Conservation (phyloP, 2,888 invertebrate genomes). For the Chorisops tibialis region DNA sequence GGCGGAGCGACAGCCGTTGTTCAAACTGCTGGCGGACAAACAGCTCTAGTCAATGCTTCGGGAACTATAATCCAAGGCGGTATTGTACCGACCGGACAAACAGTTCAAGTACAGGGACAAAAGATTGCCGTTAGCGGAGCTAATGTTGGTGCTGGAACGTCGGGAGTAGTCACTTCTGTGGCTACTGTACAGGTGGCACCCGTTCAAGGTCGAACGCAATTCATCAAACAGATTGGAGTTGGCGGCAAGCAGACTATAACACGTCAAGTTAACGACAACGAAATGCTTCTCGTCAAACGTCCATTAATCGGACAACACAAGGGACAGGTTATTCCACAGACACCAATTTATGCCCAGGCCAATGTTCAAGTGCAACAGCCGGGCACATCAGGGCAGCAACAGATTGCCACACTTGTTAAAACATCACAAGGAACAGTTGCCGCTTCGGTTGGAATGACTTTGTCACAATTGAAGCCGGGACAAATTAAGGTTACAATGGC, state of each 20-base stretch:
- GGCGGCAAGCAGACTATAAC: constrained; percentile 53
- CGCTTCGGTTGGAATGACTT: constrained; percentile 48
- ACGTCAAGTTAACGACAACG: constrained; percentile 57
- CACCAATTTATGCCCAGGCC: constrained; percentile 60
- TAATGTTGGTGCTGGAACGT: constrained; percentile 39
- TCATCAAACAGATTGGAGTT: constrained; percentile 48
- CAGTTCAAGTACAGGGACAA: constrained; percentile 50
- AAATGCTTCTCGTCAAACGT: constrained; percentile 60
- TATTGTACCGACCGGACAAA: constrained; percentile 44
- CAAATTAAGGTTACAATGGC: constrained; percentile 57
- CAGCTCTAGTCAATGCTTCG: constrained; percentile 44
- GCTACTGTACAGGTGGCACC: constrained; percentile 55
- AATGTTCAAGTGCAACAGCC: constrained; percentile 50
- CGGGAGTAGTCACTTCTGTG: constrained; percentile 48
- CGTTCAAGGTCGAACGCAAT: constrained; percentile 48
- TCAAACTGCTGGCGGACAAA: constrained; percentile 46
- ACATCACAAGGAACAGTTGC: constrained; percentile 52
- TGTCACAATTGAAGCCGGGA: constrained; percentile 50
- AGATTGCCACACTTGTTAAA: constrained; percentile 49
- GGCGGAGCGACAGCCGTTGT: constrained; percentile 41
- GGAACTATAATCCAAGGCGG: constrained; percentile 51
- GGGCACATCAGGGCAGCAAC: constrained; percentile 43
- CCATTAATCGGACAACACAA: constrained; percentile 52
- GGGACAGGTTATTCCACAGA: constrained; percentile 53
- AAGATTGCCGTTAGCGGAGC: constrained; percentile 46